Percentiles rank a stretch among this genome's conserved stretches.
These are phyloP conservation scores for Hesperophylax magnus DNA, from an alignment of 1,140 invertebrate genomes.

Conservation along the genomic window DNA sequence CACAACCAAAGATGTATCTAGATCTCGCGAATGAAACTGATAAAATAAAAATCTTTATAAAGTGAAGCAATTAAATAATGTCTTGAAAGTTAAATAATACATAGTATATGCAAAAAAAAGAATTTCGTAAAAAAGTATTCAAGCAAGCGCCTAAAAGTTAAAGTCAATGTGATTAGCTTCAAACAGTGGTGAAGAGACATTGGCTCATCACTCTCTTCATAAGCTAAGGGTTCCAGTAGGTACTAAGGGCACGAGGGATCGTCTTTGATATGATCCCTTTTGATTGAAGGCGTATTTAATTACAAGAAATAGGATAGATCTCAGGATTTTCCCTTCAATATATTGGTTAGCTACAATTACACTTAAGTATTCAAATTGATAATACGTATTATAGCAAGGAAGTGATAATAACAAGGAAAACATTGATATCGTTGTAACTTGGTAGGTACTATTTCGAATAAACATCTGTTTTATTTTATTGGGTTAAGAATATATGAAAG, in stretches of 20 bases:
- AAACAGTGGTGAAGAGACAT: background rate
- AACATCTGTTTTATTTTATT: background rate
- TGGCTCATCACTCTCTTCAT: background rate
- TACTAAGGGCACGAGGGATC: background rate
- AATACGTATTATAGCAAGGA: background rate
- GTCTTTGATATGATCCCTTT: conserved; percentile 21
- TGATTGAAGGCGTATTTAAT: conserved; percentile 13
- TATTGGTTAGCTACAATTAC: background rate
- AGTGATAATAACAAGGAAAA: background rate
- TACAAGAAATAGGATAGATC: background rate
- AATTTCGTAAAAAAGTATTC: too few relatives aligned
- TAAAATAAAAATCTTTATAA: too few relatives aligned
- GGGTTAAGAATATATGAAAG: background rate
- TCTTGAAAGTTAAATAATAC: too few relatives aligned
- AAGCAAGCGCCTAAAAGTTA: background rate
- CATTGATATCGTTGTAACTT: too few relatives aligned
- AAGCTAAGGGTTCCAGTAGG: background rate
- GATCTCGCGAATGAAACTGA: too few relatives aligned
- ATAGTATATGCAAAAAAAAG: too few relatives aligned
- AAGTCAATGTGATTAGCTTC: background rate
- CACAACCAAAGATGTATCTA: too few relatives aligned
- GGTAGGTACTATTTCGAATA: background rate
- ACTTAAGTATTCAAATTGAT: background rate
- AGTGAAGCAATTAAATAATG: too few relatives aligned
- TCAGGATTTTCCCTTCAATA: background rate